Evolutionary conservation across 64 coral and sea anemone genomes (phyloP).

Genomic region (Orbicella faveolata): DNA sequence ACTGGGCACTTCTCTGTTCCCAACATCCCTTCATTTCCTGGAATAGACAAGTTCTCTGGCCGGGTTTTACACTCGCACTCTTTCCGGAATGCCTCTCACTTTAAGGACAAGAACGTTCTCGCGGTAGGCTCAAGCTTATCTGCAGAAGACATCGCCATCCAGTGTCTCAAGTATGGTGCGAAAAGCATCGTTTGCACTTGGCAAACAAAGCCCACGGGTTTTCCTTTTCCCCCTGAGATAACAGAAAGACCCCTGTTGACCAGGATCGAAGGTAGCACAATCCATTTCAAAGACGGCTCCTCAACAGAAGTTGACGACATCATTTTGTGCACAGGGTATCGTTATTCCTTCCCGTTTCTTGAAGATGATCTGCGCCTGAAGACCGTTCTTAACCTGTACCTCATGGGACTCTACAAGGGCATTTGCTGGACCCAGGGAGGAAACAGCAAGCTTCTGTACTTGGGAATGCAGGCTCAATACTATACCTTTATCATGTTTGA

Average conservation of each 20-base stretch:
- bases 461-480: constrained; percentile 23
- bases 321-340: constrained; percentile 57
- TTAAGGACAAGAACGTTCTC: constrained; percentile 6
- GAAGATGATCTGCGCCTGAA: constrained; percentile 24
- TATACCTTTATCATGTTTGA: constrained; percentile 60
- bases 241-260: constrained; percentile 31
- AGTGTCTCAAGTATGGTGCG: constrained; percentile 51
- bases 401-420: constrained; percentile 21
- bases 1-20: constrained; percentile 52
- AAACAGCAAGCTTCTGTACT: constrained; percentile 33
- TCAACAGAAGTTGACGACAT: constrained; percentile 32
- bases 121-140: constrained; percentile 42
- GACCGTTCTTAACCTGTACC: constrained; percentile 10
- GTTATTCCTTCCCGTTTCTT: constrained; percentile 30
- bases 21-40: constrained; percentile 32
- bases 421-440: constrained; percentile 25
- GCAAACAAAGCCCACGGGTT: constrained; percentile 28
- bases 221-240: constrained; percentile 43
- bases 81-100: constrained; percentile 51
- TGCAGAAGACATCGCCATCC: constrained; percentile 47
- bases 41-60: constrained; percentile 49
- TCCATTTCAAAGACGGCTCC: constrained; percentile 50
- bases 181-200: constrained; percentile 30
- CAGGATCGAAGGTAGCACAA: constrained; percentile 44
- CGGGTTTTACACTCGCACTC: constrained; percentile 38